A percentile compares a stretch with the other conserved stretches of the same genome.
Evolutionary conservation across 2,888 invertebrate genomes (phyloP).

Genomic region (Cheilosia urbana): DNA sequence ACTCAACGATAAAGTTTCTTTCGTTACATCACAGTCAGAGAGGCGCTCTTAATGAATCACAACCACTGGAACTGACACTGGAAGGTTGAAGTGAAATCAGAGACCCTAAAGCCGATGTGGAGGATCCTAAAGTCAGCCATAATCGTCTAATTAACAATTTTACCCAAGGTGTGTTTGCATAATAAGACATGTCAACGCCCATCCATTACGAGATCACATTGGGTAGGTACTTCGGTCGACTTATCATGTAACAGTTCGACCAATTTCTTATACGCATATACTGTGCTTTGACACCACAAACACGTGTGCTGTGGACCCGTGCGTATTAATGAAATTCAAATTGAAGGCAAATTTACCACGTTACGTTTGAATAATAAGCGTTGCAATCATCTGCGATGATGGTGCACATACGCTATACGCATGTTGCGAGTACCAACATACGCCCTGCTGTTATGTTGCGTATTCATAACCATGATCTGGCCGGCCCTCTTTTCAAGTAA

Average conservation of each 20-base stretch:
- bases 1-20: conserved; percentile 12
- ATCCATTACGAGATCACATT: conserved; percentile 51
- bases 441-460: conserved; percentile 49
- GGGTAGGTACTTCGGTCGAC: conserved; percentile 19
- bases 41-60: conserved; percentile 15
- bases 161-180: conserved; percentile 38
- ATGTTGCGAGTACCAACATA: conserved; percentile 20
- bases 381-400: conserved; percentile 33
- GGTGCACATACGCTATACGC: conserved; percentile 1
- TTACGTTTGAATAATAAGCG: conserved; percentile 27
- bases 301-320: conserved; percentile 54
- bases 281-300: conserved; percentile 54
- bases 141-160: conserved; percentile 47
- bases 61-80: not conserved
- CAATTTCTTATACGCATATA: conserved; percentile 39
- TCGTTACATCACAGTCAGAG: conserved; percentile 27
- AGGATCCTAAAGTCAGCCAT: conserved; percentile 17
- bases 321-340: conserved; percentile 67
- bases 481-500: conserved; percentile 12
- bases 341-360: conserved; percentile 34
- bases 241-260: conserved; percentile 60
- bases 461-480: conserved; percentile 37
- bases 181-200: conserved; percentile 41
- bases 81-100: conserved; percentile 22
- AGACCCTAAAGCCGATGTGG: not conserved